Evolutionary conservation across 2,113 vertebrate species (phyloP), one percentile per base, ranked within the genome.

Genomic region (Nibea albiflora): DNA sequence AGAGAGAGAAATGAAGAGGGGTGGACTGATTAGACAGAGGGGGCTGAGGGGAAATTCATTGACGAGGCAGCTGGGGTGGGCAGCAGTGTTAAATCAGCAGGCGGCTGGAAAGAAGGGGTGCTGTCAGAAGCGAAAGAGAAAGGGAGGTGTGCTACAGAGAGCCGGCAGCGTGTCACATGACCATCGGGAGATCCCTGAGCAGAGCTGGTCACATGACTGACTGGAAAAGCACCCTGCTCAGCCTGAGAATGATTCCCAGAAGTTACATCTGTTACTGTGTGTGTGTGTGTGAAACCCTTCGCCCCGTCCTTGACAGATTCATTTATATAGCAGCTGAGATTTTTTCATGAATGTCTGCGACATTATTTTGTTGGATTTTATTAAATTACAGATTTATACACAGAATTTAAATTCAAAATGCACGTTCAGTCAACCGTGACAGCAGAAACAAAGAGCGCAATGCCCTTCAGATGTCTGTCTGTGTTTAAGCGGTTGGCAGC

Each of bases 181-280:
- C 89, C 73, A 28, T 50, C 76, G 78, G 92, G 92, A 93, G 87
- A 88, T 89, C 92, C 88, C 90, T 84, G 69, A 88, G 57, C 83
- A 65, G 82, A 88, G 81, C 76, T 42, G 81, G 85, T 94, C 92
- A 92, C 88, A 63, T 92, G 92, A 93, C 85, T 92, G 80, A 87
- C 92, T 88, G 92, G 92, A 95, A 95, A 76, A 19, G 50, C 73
- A 86, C 72, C 78, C 73, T 65, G 77, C 89, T 76, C 35, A 39
- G 86, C 78, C 47, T 85, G 75, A 92, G 54, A 81, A 62, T 14
- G 47, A 78, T 95, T 94, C 92, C 93, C 90, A 93, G 92, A 94
- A 92, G 84, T 87, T 53, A 89, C 75, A 35, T 76, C 50, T 65
- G 35, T 39, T 39, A 39, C 8, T 9, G 44, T 58, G 60, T 54